These are phyloP conservation scores for Chaenodraco wilsoni DNA, from an alignment of 2,797 vertebrate species.

Conservation along the genomic window DNA sequence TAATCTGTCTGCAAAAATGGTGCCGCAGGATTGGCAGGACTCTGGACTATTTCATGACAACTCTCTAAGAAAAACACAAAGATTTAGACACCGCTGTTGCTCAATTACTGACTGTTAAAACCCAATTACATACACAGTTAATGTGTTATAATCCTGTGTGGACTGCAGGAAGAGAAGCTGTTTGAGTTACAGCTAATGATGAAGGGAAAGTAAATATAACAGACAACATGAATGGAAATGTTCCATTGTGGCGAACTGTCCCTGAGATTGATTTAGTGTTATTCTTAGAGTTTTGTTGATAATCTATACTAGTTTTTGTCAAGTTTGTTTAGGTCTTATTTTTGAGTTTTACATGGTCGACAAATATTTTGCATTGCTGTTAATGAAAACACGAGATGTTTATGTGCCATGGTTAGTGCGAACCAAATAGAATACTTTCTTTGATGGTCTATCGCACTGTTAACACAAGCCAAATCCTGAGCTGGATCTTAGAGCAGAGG, in stretches of 20 bases:
- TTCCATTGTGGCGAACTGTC: no score
- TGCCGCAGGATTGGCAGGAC: conserved; percentile 40
- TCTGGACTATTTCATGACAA: conserved; percentile 45
- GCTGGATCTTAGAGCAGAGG: conserved; percentile 54
- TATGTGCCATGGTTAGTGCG: conserved; percentile 19
- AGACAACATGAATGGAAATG: no score
- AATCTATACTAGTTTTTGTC: not conserved
- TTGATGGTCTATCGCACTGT: conserved; percentile 28
- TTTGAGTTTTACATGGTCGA: not conserved
- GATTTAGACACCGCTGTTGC: conserved; percentile 11
- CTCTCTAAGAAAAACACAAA: conserved; percentile 41
- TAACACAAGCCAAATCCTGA: conserved; percentile 56
- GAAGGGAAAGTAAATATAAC: no score
- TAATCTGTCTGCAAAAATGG: conserved; percentile 62
- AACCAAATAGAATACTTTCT: conserved; percentile 41
- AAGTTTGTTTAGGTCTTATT: not conserved
- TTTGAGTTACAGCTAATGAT: no score
- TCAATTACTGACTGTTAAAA: conserved; percentile 7
- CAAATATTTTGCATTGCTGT: not conserved
- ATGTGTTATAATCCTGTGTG: not conserved
- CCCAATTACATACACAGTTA: not conserved
- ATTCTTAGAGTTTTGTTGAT: not conserved
- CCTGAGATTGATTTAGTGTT: not conserved
- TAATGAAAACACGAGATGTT: conserved; percentile 11
- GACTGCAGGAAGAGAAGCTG: no score